A percentile compares a stretch with the other conserved stretches of the same genome.
phyloP scores from a whole-genome alignment of 1,140 invertebrate species.

The Atopsyche davidsoni region DNA sequence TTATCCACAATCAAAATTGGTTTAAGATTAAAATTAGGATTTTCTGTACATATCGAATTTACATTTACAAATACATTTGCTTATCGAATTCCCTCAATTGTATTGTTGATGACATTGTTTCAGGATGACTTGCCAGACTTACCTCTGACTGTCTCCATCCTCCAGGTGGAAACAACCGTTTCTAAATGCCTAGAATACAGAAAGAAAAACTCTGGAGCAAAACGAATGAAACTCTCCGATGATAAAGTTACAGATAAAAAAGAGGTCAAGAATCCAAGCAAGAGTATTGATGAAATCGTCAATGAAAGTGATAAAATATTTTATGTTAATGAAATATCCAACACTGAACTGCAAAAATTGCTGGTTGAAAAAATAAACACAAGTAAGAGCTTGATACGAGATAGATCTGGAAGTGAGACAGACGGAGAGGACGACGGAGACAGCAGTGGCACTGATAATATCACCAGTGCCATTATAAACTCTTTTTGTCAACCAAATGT shows the following conservation, averaged over 20 bases:
- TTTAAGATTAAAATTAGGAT: not conserved
- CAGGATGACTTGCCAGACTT: conserved; percentile 45
- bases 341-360: conserved; percentile 35
- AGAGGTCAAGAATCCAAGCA: conserved; percentile 34
- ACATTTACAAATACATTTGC: no score
- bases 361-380: conserved; percentile 39
- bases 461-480: conserved; percentile 33
- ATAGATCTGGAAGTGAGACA: conserved; percentile 35
- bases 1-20: conserved; percentile 1
- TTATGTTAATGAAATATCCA: conserved; percentile 33
- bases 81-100: not conserved
- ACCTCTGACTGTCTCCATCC: conserved; percentile 41
- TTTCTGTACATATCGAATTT: conserved; percentile 2
- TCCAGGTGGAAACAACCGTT: conserved; percentile 43
- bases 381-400: conserved; percentile 29
- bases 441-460: conserved; percentile 40
- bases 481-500: conserved; percentile 22
- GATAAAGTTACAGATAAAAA: not conserved
- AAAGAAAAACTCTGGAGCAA: conserved; percentile 35
- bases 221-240: conserved; percentile 38
- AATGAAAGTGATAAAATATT: conserved; percentile 35
- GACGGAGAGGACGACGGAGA: conserved; percentile 35
- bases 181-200: conserved; percentile 39
- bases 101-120: no score
- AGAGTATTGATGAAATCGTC: conserved; percentile 30